Percentiles rank a stretch among this genome's conserved stretches.
Conservation (phyloP, 2,113 vertebrate species). For the Bambusicola thoracicus region DNA sequence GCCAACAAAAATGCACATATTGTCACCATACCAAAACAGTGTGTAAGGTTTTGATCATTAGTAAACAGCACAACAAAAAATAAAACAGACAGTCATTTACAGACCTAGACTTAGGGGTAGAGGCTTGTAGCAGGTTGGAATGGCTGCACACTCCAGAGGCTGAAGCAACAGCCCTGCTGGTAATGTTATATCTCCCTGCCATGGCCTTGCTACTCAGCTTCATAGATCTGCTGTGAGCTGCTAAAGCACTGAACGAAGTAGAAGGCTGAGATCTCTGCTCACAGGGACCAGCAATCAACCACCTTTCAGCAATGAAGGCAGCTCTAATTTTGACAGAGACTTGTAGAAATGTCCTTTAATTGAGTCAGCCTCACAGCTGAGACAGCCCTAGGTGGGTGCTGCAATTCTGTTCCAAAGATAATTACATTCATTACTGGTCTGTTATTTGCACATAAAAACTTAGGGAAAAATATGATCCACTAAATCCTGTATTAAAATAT, state of each 20-base stretch:
- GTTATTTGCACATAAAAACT: not conserved
- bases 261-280: not conserved
- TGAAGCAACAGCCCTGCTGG: not conserved
- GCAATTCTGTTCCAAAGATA: not conserved
- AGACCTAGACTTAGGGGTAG: accelerated
- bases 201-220: not conserved
- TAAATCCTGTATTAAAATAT: not conserved
- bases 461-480: not conserved
- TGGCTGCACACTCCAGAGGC: accelerated
- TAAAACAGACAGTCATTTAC: not conserved
- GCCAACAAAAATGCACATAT: not conserved
- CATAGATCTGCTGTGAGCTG: not conserved
- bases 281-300: not conserved
- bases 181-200: not conserved
- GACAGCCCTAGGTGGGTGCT: not conserved
- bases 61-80: not conserved
- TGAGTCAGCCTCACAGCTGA: not conserved
- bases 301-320: not conserved
- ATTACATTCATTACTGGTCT: not conserved
- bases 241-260: not conserved
- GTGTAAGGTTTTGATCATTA: accelerated
- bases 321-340: not conserved
- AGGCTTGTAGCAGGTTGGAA: not conserved
- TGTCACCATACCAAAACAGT: not conserved
- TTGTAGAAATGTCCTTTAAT: not conserved